Evolutionary conservation across 2,888 invertebrate genomes (phyloP), one percentile per base, ranked within the genome.

Genomic region (Drosophila testacea): DNA sequence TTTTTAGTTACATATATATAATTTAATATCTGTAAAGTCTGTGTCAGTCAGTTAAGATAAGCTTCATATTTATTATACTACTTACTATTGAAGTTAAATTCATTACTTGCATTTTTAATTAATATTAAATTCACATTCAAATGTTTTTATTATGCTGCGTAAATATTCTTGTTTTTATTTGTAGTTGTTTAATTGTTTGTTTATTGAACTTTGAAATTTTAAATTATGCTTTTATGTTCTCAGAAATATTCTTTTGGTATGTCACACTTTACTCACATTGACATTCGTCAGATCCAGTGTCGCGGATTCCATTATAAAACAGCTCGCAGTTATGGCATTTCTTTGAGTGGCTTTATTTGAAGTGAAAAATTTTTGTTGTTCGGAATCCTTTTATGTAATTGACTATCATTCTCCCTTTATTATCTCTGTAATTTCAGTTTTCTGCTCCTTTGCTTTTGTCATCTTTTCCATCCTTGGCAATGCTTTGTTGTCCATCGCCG

Each of bases 321-420:
- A 1, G 16, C 16, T 1, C 16, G 16, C 16, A 16, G 16, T 16
- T 16, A 16, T 16, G 16, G 16, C 16, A 16, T 55, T 44, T 11
- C 7, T n/a, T 30, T 32, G 32, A 41, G 41, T 54, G 30, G 52
- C 32, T 34, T 7, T 55, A 10, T 30, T 50, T 22, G 11, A 10
- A 22, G 34, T 27, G 32, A 11, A 54, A 7, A 32, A 16, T 16
- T 42, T 2, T 30, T 52, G 2, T 6, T 51, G 38, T 38, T 7
- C 30, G n/a, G 13, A 55, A 55, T 34, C 6, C 55, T 34, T 44
- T 55, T n/a, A 41, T 39, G 41, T 32, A 10, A 41, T 22, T 41
- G 32, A 22, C 52, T 52, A 39, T 39, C 4, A n/a, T 54, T 44
- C 55, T 27, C 0, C n/a, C n/a, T 55, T 42, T 34, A 32, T 32